Conservation (phyloP, 2,888 invertebrate genomes). For the Diploptera punctata region DNA sequence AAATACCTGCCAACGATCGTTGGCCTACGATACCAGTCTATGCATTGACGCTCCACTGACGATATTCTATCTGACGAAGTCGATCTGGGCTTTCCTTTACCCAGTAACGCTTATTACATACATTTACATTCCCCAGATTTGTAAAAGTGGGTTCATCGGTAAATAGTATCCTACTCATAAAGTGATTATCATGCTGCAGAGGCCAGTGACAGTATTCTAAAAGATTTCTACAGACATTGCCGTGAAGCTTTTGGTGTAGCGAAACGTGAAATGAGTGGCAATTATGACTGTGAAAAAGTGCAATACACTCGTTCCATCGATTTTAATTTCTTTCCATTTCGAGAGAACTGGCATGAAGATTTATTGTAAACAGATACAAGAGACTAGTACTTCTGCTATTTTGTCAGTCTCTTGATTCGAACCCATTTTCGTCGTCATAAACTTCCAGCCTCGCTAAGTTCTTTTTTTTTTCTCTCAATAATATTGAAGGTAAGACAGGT, state of each 20-base stretch:
- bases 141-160: not conserved
- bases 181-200: not conserved
- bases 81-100: not conserved
- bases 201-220: too few relatives aligned
- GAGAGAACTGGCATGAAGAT: too few relatives aligned
- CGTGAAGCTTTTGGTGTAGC: not conserved
- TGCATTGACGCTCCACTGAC: not conserved
- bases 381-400: not conserved
- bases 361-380: not conserved
- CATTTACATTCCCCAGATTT: not conserved
- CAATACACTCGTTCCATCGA: not conserved
- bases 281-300: not conserved
- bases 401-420: not conserved
- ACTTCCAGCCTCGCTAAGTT: not conserved
- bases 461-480: not conserved
- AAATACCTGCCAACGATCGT: not conserved
- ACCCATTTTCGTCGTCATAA: too few relatives aligned
- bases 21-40: not conserved
- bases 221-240: not conserved
- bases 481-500: not conserved
- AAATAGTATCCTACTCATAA: not conserved
- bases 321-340: not conserved
- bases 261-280: not conserved
- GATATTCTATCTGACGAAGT: not conserved
- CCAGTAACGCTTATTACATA: not conserved